Percentiles rank a stretch among this genome's conserved stretches.
These are phyloP conservation scores for Trematomus bernacchii DNA, from an alignment of 2,797 vertebrate genomes.

Conservation along the genomic window DNA sequence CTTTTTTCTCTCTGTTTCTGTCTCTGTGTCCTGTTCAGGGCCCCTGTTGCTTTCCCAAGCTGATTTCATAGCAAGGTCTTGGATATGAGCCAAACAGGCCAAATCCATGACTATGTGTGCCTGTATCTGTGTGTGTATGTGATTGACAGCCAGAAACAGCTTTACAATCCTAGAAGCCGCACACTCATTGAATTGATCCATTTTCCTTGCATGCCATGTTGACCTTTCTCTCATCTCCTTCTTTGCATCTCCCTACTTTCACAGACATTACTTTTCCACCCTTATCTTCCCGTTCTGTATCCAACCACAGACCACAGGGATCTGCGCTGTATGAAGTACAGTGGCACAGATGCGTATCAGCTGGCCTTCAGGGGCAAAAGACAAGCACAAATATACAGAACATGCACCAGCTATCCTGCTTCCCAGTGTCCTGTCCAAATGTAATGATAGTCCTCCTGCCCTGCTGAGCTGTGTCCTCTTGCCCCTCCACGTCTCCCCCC, in stretches of 20 bases:
- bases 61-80: constrained; percentile 76
- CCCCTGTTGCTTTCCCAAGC: constrained; percentile 79
- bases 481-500: constrained; percentile 32
- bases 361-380: constrained; percentile 3
- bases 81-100: constrained; percentile 72
- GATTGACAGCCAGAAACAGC: constrained; percentile 22
- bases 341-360: constrained; percentile 40
- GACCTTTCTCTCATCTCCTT: constrained; percentile 8
- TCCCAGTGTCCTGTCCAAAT: constrained; percentile 16
- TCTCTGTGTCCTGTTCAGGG: constrained; percentile 73
- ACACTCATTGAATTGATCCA: constrained; percentile 3
- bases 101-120: constrained; percentile 37
- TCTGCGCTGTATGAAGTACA: not conserved
- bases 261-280: constrained; percentile 9
- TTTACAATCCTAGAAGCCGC: constrained; percentile 35
- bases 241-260: constrained; percentile 3
- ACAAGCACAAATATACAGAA: not conserved
- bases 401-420: constrained; percentile 6
- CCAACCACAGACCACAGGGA: constrained; percentile 17
- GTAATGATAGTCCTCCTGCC: constrained; percentile 21
- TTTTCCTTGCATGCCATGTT: constrained; percentile 17
- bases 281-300: constrained; percentile 17
- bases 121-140: constrained; percentile 26
- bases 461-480: constrained; percentile 40
- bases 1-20: constrained; percentile 50